phyloP scores from a whole-genome alignment of 1,140 invertebrate species.

The Globodera ellingtonae region DNA sequence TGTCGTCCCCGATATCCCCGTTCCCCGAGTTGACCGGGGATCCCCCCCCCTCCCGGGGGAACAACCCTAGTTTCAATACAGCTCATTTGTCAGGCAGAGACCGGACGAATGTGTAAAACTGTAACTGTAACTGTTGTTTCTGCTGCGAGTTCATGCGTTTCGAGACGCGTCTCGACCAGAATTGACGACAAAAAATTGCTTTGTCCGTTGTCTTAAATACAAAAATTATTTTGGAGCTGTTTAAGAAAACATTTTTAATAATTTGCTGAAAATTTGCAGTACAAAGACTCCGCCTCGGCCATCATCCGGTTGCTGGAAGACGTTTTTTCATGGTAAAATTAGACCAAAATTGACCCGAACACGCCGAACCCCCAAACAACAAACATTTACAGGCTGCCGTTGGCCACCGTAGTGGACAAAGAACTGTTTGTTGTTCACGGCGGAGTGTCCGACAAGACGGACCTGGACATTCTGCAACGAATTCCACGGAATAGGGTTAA shows the following conservation, averaged over 20 bases:
- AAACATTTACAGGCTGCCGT: constrained; percentile 70
- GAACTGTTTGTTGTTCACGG: constrained; percentile 85
- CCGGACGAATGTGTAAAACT: no score
- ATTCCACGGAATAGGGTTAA: constrained; percentile 62
- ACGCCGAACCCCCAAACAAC: neutral
- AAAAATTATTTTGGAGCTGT: no score
- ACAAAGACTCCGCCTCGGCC: constrained; percentile 75
- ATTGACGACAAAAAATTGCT: no score
- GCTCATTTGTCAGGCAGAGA: no score
- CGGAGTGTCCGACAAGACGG: constrained; percentile 80
- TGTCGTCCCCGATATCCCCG: no score
- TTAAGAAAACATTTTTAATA: neutral
- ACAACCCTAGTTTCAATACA: no score
- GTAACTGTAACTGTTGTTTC: no score
- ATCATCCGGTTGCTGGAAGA: constrained; percentile 80
- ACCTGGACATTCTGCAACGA: constrained; percentile 76
- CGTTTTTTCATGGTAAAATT: constrained; percentile 77
- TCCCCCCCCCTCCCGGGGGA: no score
- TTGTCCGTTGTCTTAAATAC: no score
- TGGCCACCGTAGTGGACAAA: constrained; percentile 75
- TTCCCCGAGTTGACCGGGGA: no score
- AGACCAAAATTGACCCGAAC: neutral
- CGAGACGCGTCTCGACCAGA: no score
- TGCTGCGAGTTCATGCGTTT: no score
- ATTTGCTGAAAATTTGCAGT: neutral